Base-by-base conservation (phyloP, 2,888 invertebrate species). In the Spialia ferax region DNA sequence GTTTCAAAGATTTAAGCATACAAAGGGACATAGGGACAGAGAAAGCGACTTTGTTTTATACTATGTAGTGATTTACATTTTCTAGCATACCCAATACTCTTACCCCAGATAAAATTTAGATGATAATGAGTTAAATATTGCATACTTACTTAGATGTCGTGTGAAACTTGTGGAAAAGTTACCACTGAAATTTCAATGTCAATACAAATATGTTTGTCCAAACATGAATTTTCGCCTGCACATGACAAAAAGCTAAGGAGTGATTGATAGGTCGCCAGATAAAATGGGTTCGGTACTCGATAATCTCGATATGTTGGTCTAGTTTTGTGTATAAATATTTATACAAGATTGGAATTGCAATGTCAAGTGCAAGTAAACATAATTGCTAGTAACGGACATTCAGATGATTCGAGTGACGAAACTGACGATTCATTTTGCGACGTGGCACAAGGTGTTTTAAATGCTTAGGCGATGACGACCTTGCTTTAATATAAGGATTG, bases 181-280 rank as follows among this genome's bases (percentile, higher is more conserved):
- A 73, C 70, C 72, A 73, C 74, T 73, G 71, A 74, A 75, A 71
- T 76, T 74, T 75, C 72, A 76, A 74, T 75, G 78, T 75, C 70
- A 76, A 76, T 71, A 55, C n/a, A 60, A 70, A 68, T 69, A 73
- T 73, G 76, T 81, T 81, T 77, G 73, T 74, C 71, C 73, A 71
- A 75, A 73, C 18, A 22, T 73, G 71, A 75, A 74, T 75, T 79
- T 76, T 76, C 70, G 76, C 76, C 71, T 74, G 70, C 75, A 73
- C 74, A 72, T 74, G 74, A 73, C 74, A 72, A 72, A 75, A 72
- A 70, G 70, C 68, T 59, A 18, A 73, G 69, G 64, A 72, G 61
- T 76, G 74, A 79, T 77, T 75, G 76, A 77, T 73, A 68, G 69
- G 62, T 73, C 70, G 70, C 74, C 73, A 72, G 79, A 80, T 77